Conservation (phyloP, 2,888 invertebrate species). For the Ophion ellenae region DNA sequence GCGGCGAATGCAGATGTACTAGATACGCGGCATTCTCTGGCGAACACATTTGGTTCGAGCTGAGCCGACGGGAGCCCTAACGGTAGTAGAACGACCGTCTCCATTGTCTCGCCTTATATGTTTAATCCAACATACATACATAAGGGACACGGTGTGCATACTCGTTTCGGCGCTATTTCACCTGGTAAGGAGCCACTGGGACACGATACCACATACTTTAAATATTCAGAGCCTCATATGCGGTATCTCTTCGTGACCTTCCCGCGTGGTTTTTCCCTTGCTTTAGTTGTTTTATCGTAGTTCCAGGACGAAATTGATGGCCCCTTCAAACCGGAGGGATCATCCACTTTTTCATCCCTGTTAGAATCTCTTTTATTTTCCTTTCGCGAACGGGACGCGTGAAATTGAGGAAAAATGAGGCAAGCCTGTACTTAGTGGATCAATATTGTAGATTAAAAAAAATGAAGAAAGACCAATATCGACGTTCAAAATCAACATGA, state of each 20-base stretch:
- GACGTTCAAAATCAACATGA: no score
- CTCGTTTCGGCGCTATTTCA: constrained; percentile 67
- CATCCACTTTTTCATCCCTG: constrained; percentile 38
- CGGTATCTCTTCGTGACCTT: constrained; percentile 74
- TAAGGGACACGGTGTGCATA: constrained; percentile 42
- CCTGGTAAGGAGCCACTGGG: constrained; percentile 57
- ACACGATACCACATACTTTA: constrained; percentile 68
- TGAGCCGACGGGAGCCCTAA: constrained; percentile 4
- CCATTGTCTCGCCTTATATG: constrained; percentile 32
- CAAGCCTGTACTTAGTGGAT: constrained; percentile 1
- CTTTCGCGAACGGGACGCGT: constrained; percentile 15
- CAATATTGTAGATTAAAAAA: constrained; percentile 1
- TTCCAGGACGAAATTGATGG: constrained; percentile 50
- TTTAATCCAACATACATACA: constrained; percentile 34
- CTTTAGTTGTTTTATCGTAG: constrained; percentile 44
- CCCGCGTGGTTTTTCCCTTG: constrained; percentile 5
- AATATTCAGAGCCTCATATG: constrained; percentile 78
- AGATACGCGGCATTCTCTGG: constrained; percentile 42
- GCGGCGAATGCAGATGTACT: constrained; percentile 29
- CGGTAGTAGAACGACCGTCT: constrained; percentile 39
- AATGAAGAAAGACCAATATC: neutral
- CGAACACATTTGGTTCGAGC: constrained; percentile 40
- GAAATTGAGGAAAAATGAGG: constrained; percentile 25
- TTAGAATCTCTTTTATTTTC: constrained; percentile 24
- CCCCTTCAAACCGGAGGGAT: constrained; percentile 43